Evolutionary conservation across 2,797 vertebrate species (phyloP), one percentile per base, ranked within the genome.

Genomic region (Oreortyx pictus): DNA sequence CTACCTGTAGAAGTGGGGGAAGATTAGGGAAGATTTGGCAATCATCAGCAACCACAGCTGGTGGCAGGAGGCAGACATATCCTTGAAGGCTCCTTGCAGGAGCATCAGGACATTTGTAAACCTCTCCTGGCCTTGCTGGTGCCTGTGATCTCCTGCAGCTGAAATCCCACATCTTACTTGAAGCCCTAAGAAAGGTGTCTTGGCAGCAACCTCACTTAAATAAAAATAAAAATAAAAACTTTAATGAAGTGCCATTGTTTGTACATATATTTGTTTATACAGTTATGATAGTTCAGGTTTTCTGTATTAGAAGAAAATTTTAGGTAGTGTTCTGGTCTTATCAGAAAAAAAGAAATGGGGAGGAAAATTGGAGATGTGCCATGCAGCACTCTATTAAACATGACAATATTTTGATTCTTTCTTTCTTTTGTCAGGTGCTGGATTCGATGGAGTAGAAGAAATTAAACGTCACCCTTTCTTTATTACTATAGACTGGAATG

Each of bases 391-490:
- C 25, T 37, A 24, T 35, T 27, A 81, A 44, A 44, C 70, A 18
- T 31, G 16, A 33, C 3, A 73, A 80, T 2, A 39, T 66, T 78
- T 82, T 92, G 17, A 60, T 18, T n/a, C 9, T 71, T 35, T 41
- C 52, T 6, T 93, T 94, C 71, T 90, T 72, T 86, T 73, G 27
- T 39, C 93, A 99, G 99, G 99, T 88, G 99, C 99, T 14, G 99
- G 99, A 47, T 97, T 98, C 0, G 99, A 99, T 43, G 99, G 99
- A 29, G 99, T 99, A 86, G 99, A 99, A 97, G 99, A 99, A 97
- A 99, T 99, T 95, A 99, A 99, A 96, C 98, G 99, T 5, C 99
- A 99, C 68, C 97, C 98, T 74, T 99, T 99, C 98, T 99, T 99
- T 96, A 98, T 98, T 75, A 99, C 99, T 90, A 98, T 99, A 91